Evolutionary conservation across 2,888 invertebrate genomes (phyloP).

Genomic region (Eledona agricola): DNA sequence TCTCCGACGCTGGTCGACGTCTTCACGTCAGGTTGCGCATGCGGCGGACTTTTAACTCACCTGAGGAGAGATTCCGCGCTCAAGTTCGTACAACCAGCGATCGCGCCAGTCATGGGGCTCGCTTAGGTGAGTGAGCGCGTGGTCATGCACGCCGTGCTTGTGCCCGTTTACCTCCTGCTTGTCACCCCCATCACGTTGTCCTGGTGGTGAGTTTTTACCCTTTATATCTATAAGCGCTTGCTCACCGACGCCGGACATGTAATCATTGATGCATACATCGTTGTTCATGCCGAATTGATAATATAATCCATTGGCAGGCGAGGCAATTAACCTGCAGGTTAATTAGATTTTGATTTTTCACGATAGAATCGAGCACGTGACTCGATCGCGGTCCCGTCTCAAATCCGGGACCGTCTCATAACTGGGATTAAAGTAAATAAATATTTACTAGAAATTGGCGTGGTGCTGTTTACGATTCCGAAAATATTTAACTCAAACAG

Average conservation of each 20-base stretch:
- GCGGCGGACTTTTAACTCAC: conserved; percentile 40
- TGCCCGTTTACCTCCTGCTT: conserved; percentile 84
- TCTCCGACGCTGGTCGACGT: conserved; percentile 14
- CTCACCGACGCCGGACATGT: conserved; percentile 1
- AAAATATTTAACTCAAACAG: conserved; percentile 14
- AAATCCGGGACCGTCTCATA: neutral
- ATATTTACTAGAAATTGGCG: conserved; percentile 13
- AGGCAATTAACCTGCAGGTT: conserved; percentile 23
- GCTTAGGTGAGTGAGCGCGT: conserved; percentile 60
- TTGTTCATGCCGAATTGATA: conserved; percentile 22
- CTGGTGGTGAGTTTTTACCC: conserved; percentile 79
- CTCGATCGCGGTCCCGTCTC: neutral
- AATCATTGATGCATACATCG: no score
- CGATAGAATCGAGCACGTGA: conserved; percentile 8
- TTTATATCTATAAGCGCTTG: conserved; percentile 8
- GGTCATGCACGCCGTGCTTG: conserved; percentile 71
- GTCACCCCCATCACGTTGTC: conserved; percentile 88
- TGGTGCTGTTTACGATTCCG: conserved; percentile 2
- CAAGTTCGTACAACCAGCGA: conserved; percentile 42
- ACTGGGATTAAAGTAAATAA: neutral
- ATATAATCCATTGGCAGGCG: conserved; percentile 12
- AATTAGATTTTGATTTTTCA: conserved; percentile 25
- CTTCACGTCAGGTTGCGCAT: conserved; percentile 35
- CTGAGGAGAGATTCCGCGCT: conserved; percentile 34
- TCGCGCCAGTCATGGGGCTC: conserved; percentile 60